Conservation (phyloP, 2,113 vertebrate species). For the crab-eating macaque (Macaca fascicularis) region T2T-MFA8v1.1 NC_088376.1:154247001-154247500, state of each 20-base stretch:
- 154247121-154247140: neutral
- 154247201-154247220: neutral
- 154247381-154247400: neutral
- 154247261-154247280: neutral
- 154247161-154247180: neutral
- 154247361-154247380: neutral
- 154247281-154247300: neutral
- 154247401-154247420: neutral
- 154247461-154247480: neutral
- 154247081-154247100: neutral
- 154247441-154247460: no score
- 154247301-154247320: neutral
- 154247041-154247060: neutral
- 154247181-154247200: neutral
- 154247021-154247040: neutral
- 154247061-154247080: neutral
- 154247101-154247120: neutral
- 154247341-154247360: neutral
- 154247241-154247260: no score
- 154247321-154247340: neutral
- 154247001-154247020: neutral
- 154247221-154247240: neutral
- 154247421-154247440: neutral
- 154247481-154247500: fast-evolving
- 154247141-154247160: neutral